Base-by-base conservation (phyloP, 1,140 invertebrate genomes). In the Holcopasites calliopsidis region DNA sequence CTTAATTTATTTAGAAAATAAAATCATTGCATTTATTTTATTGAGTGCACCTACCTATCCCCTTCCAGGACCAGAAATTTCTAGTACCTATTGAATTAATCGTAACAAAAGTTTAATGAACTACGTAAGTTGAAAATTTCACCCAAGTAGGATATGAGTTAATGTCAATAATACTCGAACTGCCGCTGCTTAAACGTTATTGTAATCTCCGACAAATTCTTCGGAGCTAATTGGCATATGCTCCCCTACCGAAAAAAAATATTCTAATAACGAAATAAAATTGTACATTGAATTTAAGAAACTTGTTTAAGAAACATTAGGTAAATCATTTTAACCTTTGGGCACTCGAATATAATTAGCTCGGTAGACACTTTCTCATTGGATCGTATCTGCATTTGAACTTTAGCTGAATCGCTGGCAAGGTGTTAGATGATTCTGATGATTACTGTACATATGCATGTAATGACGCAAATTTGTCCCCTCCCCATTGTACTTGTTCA, bases 81-180 rank as follows among this genome's bases (percentile, higher is more conserved):
- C 13, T 44, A 33, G 16, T n/a, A 47, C 4, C 11, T 8, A 33
- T 61, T 55, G 23, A 38, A 28, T 44, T 50, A 28, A 70, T 80
- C 44, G 38, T 47, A 35, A 60, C 64, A 55, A 70, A 79, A 50
- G 64, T 74, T 70, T 81, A 58, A 81, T 64, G 77, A 76, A 64
- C 71, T n/a, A n/a, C 21, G n/a, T 21, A 79, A 65, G 28, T 76
- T 80, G 79, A 58, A 64, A 60, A 79, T 75, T 69, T 42, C 47
- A 18, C 21, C 23, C 50, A 75, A 65, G 58, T 49, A 70, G 77
- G 71, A 81, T 79, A 62, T 57, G 71, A 80, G 79, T 80, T 80
- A 79, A 80, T 79, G 69, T 38, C n/a, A 80, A 79, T 80, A 79
- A 79, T 42, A 55, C 38, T 52, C 70, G 57, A 80, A 74, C 68